phyloP scores from a whole-genome alignment of 2,888 invertebrate species.

The Lypha dubia region DNA sequence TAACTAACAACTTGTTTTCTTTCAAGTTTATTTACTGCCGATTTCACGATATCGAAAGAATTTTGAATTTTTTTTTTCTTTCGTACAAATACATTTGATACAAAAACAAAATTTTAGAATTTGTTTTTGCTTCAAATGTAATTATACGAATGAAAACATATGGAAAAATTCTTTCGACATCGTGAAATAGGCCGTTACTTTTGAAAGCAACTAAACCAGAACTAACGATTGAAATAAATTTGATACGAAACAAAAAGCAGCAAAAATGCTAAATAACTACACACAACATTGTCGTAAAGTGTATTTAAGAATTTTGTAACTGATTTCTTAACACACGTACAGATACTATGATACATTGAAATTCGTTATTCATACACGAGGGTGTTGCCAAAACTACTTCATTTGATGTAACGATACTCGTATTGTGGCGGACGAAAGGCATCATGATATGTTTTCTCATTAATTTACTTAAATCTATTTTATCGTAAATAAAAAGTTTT shows the following conservation, averaged over 20 bases:
- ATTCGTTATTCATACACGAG: background rate
- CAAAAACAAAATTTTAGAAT: too few species aligned
- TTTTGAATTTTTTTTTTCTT: too few species aligned
- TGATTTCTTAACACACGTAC: background rate
- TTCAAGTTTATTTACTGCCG: constrained; percentile 7
- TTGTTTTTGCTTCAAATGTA: too few species aligned
- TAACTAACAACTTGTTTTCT: background rate
- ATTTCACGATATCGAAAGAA: too few species aligned
- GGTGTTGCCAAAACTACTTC: background rate
- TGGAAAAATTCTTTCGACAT: too few species aligned
- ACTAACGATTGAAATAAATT: constrained; percentile 11
- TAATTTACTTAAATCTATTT: too few species aligned
- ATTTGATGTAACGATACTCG: background rate
- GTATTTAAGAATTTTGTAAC: constrained; percentile 41
- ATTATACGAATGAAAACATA: too few species aligned
- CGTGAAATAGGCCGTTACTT: too few species aligned
- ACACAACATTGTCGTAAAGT: constrained; percentile 12
- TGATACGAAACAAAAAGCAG: background rate
- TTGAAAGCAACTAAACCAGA: background rate
- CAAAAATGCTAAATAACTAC: background rate
- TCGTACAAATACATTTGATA: too few species aligned
- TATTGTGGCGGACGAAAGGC: background rate
- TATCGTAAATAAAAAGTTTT: too few species aligned
- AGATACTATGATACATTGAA: background rate
- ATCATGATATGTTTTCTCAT: background rate